These are phyloP conservation scores for Pterophyllum scalare DNA, from an alignment of 2,113 vertebrate genomes.

Conservation along the genomic window DNA sequence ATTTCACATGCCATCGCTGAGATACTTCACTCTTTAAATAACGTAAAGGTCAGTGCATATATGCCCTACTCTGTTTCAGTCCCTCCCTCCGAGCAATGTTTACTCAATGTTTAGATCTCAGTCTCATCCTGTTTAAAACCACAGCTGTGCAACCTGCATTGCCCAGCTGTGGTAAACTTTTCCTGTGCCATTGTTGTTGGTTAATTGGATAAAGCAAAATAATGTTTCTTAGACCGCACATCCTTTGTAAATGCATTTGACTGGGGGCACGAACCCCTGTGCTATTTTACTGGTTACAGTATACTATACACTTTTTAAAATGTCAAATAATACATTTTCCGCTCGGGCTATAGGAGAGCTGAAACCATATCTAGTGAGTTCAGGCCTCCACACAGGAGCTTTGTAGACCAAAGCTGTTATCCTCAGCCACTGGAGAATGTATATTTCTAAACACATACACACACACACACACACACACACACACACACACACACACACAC, in stretches of 20 bases:
- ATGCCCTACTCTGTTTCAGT: not conserved
- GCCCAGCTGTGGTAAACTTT: not conserved
- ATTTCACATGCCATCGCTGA: slow-evolving; percentile 4
- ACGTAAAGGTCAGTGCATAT: not conserved
- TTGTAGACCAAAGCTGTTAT: slow-evolving; percentile 49
- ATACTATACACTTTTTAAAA: slow-evolving; percentile 12
- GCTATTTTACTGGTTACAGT: not conserved
- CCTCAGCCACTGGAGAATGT: slow-evolving; percentile 21
- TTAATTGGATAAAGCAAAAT: not conserved
- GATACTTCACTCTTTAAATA: slow-evolving; percentile 18
- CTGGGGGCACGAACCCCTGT: not conserved
- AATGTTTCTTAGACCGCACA: not conserved
- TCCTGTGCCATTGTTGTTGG: not conserved
- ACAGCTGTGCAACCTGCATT: not conserved
- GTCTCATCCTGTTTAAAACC: not conserved
- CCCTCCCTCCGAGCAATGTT: not conserved
- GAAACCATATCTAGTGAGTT: not conserved
- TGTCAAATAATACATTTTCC: slow-evolving; percentile 28
- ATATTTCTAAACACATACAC: slow-evolving; percentile 38
- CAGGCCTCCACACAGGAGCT: not conserved
- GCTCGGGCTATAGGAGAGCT: slow-evolving; percentile 1
- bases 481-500: slow-evolving; percentile 39
- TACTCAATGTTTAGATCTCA: not conserved
- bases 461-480: slow-evolving; percentile 33
- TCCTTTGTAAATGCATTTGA: slow-evolving; percentile 10